Base-by-base conservation (phyloP, 2,113 vertebrate species). In the Hippocampus zosterae region DNA sequence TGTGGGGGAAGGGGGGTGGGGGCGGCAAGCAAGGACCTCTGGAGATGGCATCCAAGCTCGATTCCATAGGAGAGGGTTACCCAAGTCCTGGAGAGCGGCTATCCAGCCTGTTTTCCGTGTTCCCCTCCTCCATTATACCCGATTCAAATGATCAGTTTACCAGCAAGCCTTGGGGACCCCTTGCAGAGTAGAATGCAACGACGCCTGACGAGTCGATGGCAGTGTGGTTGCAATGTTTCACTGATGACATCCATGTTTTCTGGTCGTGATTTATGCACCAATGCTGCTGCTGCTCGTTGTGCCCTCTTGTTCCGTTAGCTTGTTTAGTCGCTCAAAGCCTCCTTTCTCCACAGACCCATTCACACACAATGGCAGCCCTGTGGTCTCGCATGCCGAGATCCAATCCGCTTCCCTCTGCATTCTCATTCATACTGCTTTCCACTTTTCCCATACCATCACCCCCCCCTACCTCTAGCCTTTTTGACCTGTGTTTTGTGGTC, bases 241-340 rank as follows among this genome's bases (percentile, higher is more conserved):
- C 61, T 83, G 73, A 74, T 59, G 70, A 44, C 69, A 21, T 67
- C 55, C 67, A 33, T 61, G 37, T 72, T 65, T 71, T 55, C 33
- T 80, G 61, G 48, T 56, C 71, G 53, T 72, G 72, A 52, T 40
- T 69, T 6, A 44, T 61, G 27, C 15, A 53, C 68, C 15, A 56
- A 62, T 48, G 48, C 63, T 25, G 71, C 69, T 75, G 61, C 75
- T 29, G 71, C 69, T 75, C 60, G 62, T 1, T 37, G 68, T 87
- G 85, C 64, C 75, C 68, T 67, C 18, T 15, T 77, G 84, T 74
- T 84, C 87, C 83, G 89, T 88, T 88, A 88, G 88, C 85, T 90
- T 87, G 83, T 88, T 87, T 89, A 85, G 88, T 86, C 80, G 83
- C 88, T 89, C 85, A 87, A 85, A 88, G 88, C 85, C 73, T 73